phyloP scores from a whole-genome alignment of 2,113 vertebrate genomes.

The Brachirus orientalis region DNA sequence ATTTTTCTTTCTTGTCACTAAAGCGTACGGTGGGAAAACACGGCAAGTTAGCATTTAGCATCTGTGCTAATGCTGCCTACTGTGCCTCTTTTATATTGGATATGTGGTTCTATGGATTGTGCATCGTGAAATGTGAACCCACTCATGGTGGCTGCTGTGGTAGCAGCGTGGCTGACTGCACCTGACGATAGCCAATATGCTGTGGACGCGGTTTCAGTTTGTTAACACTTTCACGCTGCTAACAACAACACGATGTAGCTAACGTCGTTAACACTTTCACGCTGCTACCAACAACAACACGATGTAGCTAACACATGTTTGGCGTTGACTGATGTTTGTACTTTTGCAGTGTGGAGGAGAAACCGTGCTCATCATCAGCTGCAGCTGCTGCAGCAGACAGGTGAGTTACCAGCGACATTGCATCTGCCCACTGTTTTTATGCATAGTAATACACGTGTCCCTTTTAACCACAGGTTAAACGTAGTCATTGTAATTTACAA shows the following conservation, averaged over 20 bases:
- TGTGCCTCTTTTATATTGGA: not conserved
- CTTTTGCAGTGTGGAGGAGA: conserved; percentile 75
- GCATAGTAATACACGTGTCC: accelerated
- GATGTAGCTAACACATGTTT: not conserved
- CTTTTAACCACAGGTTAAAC: too few species aligned
- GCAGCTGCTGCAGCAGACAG: conserved; percentile 63
- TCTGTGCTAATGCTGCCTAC: not conserved
- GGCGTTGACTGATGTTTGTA: not conserved
- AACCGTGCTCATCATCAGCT: conserved; percentile 79
- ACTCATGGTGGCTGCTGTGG: too few species aligned
- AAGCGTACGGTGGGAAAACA: not conserved
- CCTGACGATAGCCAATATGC: too few species aligned
- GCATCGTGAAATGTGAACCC: not conserved
- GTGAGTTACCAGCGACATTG: conserved; percentile 33
- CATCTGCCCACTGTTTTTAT: not conserved
- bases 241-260: conserved; percentile 38
- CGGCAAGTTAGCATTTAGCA: conserved; percentile 38
- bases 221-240: conserved; percentile 7
- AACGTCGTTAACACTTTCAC: not conserved
- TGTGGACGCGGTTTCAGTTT: too few species aligned
- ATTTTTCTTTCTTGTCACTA: not conserved
- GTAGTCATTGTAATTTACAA: too few species aligned
- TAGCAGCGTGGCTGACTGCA: too few species aligned
- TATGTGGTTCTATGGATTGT: not conserved
- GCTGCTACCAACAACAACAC: conserved; percentile 43